Percentiles rank a stretch among this genome's conserved stretches.
Evolutionary conservation across 2,113 vertebrate species (phyloP).

Genomic region (Gymnocephalus cernua): DNA sequence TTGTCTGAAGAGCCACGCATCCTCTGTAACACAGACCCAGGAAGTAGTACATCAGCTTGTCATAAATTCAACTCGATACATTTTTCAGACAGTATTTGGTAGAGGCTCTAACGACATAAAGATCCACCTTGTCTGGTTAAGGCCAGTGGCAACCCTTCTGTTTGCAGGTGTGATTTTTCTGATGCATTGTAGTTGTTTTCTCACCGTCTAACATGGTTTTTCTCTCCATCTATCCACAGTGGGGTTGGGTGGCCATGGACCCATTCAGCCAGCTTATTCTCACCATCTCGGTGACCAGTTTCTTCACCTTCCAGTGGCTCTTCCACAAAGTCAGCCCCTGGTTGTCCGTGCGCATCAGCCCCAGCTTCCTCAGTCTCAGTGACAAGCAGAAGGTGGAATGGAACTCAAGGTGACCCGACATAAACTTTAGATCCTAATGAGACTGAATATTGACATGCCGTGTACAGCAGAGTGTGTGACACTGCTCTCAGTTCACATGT

Average conservation of each 20-base stretch:
- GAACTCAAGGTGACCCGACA: conserved; percentile 93
- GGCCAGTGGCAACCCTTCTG: not conserved
- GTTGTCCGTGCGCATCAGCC: conserved; percentile 88
- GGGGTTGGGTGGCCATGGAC: conserved; percentile 89
- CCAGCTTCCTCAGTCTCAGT: conserved; percentile 88
- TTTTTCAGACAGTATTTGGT: not conserved
- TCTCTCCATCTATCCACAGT: conserved; percentile 49
- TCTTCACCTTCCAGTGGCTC: conserved; percentile 92
- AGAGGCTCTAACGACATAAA: not conserved
- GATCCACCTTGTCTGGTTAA: not conserved
- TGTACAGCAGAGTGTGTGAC: not conserved
- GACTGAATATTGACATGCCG: not conserved
- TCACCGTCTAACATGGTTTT: not conserved
- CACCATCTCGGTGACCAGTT: conserved; percentile 87
- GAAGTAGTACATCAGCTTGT: not conserved
- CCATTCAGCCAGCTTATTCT: conserved; percentile 86
- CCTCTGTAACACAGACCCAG: not conserved
- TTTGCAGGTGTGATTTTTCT: not conserved
- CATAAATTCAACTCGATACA: not conserved
- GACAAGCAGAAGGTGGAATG: conserved; percentile 96
- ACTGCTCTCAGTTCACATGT: not conserved
- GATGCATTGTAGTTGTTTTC: not conserved
- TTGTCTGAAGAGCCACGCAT: not conserved
- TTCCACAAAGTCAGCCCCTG: conserved; percentile 92
- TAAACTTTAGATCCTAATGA: not conserved